Base-by-base conservation (phyloP, 2,797 vertebrate genomes). In the Crypturellus tataupa region DNA sequence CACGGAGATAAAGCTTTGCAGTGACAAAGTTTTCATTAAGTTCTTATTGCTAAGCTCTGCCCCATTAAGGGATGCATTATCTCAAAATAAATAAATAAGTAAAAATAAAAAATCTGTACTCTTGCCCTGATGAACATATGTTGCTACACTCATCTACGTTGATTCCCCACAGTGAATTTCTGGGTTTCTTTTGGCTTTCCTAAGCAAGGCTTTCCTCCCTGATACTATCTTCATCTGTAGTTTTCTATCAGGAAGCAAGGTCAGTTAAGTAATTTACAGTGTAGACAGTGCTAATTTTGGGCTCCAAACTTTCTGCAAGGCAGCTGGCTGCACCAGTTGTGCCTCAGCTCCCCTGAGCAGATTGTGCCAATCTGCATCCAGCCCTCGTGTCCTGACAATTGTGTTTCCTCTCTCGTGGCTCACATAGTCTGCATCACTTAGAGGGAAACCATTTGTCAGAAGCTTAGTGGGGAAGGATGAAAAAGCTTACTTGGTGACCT, bases 21-120 rank as follows among this genome's bases (percentile, higher is more conserved):
- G 56, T 76, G 27, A 65, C 3, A 12, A 51, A 7, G 11, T 1
- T 3, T 16, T 33, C 15, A 2, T 14, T 20, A 39, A 51, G 73
- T 78, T 92, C 85, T 87, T 89, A 31, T 91, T 84, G 31, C 68
- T 63, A 71, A 24, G 24, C 37, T 89, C 20, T 80, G 8, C 63
- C 49, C 75, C 87, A 39, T 39, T 82, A 67, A 89, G 76, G 92
- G 75, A 84, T 35, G 19, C 1, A 0, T 91, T 87, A 76, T 33
- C 77, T 85, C 70, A 81, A 69, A 46, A 46, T 46, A 49, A 49
- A 49, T 49, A 49, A 49, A 12, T 24, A 49, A 49, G 23, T 49
- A 49, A 49, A 49, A 49, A 47, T 23, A 47, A 81, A 84, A 95
- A 85, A 89, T 85, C 56, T 78, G 29, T 86, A 81, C 62, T 84